Conservation (phyloP, 2,113 vertebrate genomes). For the Cinclus cinclus region DNA sequence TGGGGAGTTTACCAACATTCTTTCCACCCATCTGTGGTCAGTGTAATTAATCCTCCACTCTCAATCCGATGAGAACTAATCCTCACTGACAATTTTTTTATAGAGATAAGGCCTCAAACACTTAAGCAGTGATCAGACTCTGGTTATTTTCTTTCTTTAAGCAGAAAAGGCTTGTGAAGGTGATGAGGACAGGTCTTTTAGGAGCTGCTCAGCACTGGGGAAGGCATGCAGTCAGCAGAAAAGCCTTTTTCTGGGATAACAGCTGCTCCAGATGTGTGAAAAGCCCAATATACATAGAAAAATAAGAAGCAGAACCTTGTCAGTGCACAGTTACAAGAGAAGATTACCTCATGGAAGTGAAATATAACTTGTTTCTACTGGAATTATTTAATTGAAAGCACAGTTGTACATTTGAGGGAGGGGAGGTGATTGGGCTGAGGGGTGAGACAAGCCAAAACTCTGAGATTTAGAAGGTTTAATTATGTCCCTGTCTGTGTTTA, state of each 20-base stretch:
- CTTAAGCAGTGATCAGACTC: background rate
- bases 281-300: background rate
- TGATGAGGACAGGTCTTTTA: background rate
- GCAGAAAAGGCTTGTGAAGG: background rate
- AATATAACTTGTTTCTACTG: background rate
- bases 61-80: background rate
- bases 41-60: conserved; percentile 55
- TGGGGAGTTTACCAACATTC: conserved; percentile 10
- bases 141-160: background rate
- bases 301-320: background rate
- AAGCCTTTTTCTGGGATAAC: background rate
- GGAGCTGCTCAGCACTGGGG: background rate
- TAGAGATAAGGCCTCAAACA: background rate
- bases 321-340: background rate
- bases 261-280: background rate
- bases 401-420: background rate
- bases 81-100: background rate
- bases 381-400: background rate
- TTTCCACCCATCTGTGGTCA: conserved; percentile 59
- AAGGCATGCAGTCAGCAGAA: background rate
- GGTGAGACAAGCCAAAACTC: accelerated
- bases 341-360: background rate
- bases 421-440: background rate
- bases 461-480: background rate
- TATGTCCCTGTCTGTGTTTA: background rate